A percentile compares a stretch with the other conserved stretches of the same genome.
These are phyloP conservation scores for Huso huso DNA, from an alignment of 2,797 vertebrate species.

Conservation along the genomic window DNA sequence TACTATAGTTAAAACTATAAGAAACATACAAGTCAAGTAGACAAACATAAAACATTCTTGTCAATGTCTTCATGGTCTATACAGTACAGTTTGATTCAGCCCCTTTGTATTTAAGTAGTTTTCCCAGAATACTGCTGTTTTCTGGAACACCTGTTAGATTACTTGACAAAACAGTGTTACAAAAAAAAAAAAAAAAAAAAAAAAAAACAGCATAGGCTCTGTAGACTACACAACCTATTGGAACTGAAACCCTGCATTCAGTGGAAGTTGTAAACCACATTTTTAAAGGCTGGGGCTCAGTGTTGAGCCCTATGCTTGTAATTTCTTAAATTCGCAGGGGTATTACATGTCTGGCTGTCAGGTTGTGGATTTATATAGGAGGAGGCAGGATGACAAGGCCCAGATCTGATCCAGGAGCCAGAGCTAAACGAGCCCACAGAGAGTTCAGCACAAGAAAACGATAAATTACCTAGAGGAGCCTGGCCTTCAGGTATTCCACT, in stretches of 20 bases:
- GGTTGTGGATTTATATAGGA: constrained; percentile 14
- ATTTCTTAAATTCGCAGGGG: constrained; percentile 1
- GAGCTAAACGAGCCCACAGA: constrained; percentile 12
- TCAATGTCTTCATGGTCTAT: too few relatives aligned
- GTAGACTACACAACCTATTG: not conserved
- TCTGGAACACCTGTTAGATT: too few relatives aligned
- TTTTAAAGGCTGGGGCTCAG: constrained; percentile 7
- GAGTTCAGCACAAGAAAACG: constrained; percentile 9
- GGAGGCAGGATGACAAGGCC: constrained; percentile 8
- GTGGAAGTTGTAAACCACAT: constrained; percentile 7
- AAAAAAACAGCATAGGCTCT: not conserved
- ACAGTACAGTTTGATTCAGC: too few relatives aligned
- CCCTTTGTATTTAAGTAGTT: too few relatives aligned
- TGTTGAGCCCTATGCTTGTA: constrained; percentile 7
- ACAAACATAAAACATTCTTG: too few relatives aligned
- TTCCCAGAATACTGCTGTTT: too few relatives aligned
- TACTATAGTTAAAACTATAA: too few relatives aligned
- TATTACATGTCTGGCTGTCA: constrained; percentile 16
- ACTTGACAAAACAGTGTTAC: too few relatives aligned
- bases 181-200: not conserved
- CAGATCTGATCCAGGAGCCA: constrained; percentile 8
- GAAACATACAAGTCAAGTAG: too few relatives aligned
- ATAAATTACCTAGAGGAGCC: constrained; percentile 29
- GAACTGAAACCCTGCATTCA: not conserved
- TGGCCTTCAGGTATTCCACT: constrained; percentile 19